Conservation (phyloP, 2,113 vertebrate genomes). For the Syrmaticus mikado region DNA sequence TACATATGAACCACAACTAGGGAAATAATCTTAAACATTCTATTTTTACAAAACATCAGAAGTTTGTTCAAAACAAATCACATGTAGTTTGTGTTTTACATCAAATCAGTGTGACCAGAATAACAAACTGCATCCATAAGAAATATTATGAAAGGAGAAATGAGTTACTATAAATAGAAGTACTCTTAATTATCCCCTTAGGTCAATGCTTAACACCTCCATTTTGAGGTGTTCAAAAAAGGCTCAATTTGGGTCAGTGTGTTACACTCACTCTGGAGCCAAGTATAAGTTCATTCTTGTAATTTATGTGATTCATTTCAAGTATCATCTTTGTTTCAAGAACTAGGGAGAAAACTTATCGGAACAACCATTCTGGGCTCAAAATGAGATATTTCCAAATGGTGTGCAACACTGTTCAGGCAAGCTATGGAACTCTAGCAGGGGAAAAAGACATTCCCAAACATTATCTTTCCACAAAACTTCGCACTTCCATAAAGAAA, state of each 20-base stretch:
- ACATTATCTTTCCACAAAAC: background rate
- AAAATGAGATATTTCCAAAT: background rate
- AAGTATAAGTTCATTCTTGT: background rate
- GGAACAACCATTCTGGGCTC: background rate
- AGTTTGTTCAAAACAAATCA: background rate
- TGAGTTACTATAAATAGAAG: background rate
- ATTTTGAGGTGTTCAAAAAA: background rate
- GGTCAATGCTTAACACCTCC: background rate
- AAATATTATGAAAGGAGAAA: background rate
- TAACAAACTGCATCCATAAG: background rate
- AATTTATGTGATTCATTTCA: background rate
- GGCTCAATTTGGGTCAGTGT: background rate
- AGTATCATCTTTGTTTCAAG: background rate
- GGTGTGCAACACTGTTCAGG: background rate
- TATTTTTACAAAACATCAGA: background rate
- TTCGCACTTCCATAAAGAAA: background rate
- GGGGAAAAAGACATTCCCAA: background rate
- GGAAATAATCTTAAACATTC: background rate
- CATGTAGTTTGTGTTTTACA: background rate
- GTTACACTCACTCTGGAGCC: background rate
- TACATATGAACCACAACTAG: background rate
- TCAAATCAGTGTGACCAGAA: background rate
- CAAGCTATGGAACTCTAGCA: background rate
- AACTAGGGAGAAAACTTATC: background rate
- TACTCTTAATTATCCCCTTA: background rate